Conservation (phyloP, 2,888 invertebrate species). For the Eupeodes latifasciatus region DNA sequence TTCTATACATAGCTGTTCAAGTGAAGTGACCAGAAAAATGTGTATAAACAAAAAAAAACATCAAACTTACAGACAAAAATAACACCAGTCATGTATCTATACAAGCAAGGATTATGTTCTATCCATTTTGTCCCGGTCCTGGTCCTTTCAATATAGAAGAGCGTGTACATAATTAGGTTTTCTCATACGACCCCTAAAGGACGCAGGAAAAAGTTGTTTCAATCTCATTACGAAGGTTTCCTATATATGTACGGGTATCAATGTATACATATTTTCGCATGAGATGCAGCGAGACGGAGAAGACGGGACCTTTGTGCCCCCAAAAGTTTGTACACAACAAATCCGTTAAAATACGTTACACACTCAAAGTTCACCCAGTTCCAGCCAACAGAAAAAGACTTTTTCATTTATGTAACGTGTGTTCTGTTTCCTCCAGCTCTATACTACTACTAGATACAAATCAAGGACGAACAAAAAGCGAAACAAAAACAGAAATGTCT, state of each 20-base stretch:
- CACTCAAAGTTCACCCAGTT: slow-evolving; percentile 17
- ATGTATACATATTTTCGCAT: neutral
- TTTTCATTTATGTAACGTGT: slow-evolving; percentile 60
- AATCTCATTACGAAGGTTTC: slow-evolving; percentile 64
- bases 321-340: slow-evolving; percentile 45
- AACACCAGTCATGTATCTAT: slow-evolving; percentile 15
- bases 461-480: slow-evolving; percentile 48
- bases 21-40: slow-evolving; percentile 33
- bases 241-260: neutral
- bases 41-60: neutral
- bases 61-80: neutral
- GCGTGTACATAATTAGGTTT: slow-evolving; percentile 44
- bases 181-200: slow-evolving; percentile 21
- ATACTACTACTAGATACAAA: slow-evolving; percentile 35
- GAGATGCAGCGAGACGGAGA: slow-evolving; percentile 7
- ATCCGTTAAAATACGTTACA: slow-evolving; percentile 53
- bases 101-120: too few relatives aligned
- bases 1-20: slow-evolving; percentile 1
- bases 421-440: slow-evolving; percentile 37
- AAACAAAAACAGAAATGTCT: slow-evolving; percentile 9
- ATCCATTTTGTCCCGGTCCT: neutral
- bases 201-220: slow-evolving; percentile 45
- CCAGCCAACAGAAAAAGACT: slow-evolving; percentile 29
- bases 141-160: slow-evolving; percentile 2
- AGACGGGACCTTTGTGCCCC: slow-evolving; percentile 26